Conservation (phyloP, 2,113 vertebrate species). For the Origma solitaria region DNA sequence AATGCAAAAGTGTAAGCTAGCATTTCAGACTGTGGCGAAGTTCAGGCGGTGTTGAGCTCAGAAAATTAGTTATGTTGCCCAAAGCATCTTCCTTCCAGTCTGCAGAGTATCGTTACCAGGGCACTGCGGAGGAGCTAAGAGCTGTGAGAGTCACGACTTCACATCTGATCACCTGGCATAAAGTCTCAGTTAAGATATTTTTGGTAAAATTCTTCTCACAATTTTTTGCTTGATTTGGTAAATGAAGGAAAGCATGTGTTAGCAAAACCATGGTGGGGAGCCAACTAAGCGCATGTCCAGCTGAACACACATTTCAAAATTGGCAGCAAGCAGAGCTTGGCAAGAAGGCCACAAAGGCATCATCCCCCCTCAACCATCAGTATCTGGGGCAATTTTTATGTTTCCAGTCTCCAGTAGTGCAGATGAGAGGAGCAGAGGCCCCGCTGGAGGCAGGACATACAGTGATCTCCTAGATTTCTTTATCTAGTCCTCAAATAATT, state of each 20-base stretch:
- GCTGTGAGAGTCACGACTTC: background rate
- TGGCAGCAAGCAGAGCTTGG: background rate
- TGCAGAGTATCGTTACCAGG: background rate
- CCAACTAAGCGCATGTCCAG: background rate
- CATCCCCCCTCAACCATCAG: background rate
- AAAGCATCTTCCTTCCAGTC: background rate
- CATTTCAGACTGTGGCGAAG: background rate
- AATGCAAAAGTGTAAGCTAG: background rate
- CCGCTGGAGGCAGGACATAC: background rate
- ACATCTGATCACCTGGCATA: background rate
- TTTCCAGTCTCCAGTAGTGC: background rate
- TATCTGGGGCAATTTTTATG: background rate
- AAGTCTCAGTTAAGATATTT: background rate
- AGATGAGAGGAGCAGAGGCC: background rate
- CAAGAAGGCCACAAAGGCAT: background rate
- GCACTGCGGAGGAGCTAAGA: background rate
- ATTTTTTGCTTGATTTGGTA: background rate
- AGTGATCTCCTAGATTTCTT: background rate
- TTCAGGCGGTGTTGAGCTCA: background rate
- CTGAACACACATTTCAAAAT: background rate
- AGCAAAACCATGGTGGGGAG: background rate
- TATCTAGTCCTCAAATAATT: background rate
- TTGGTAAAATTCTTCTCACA: background rate
- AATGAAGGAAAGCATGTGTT: background rate
- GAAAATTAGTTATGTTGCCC: background rate